Evolutionary conservation across 2,797 vertebrate genomes (phyloP), one percentile per base, ranked within the genome.

Genomic region (Anableps anableps): DNA sequence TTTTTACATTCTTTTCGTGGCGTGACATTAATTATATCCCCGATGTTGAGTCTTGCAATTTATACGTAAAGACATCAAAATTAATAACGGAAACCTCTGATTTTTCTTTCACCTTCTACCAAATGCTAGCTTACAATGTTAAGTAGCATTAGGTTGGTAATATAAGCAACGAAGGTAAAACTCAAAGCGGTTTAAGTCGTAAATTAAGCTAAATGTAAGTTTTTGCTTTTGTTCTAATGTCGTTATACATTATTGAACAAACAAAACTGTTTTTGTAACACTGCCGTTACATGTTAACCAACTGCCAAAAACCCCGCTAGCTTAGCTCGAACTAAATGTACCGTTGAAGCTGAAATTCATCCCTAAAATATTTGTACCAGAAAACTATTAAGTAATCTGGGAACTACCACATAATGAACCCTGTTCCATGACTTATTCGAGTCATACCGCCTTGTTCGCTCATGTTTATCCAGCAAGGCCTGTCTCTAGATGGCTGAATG

Each of bases 11-110:
- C 66, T 71, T 64, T 80, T 16, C 47, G 19, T 0, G 64, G 19
- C 66, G 36, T 34, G 3, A 17, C 8, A 45, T 14, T n/a, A 23
- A 19, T 75, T 78, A 90, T 31, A 1, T 86, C 77, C 6, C 77
- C 85, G 0, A 89, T 55, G 74, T 70, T 87, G 34, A 88, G 82
- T 77, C 70, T 85, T 91, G 79, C n/a, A 10, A 13, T 31, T 29
- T 16, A 79, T 64, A 80, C 10, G 5, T 53, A 79, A 58, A 31
- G 0, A 75, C 38, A 75, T 68, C 21, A 29, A 48, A 5, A n/a
- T 23, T 48, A 50, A 16, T 10, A 58, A 66, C 14, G 10, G 5
- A 68, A 68, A 26, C 26, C 3, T 38, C 13, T 21, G 1, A 38
- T 38, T 36, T 38, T 66, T 13, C 9, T 34, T 16, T 8, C 31